Conservation (phyloP, 1,140 invertebrate species). For the Scaptomyza pallida region DNA sequence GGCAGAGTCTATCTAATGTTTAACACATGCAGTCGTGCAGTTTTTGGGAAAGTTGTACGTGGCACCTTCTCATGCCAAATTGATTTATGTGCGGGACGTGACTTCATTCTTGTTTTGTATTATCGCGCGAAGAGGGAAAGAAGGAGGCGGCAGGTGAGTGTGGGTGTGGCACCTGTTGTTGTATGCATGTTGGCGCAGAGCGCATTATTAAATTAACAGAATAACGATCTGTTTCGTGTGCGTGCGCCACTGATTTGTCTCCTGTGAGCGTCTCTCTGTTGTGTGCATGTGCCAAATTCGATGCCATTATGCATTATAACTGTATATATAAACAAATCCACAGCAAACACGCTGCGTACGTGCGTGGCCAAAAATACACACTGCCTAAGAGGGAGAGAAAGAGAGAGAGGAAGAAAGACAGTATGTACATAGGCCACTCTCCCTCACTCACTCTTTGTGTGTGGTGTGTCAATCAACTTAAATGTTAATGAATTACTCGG, state of each 20-base stretch:
- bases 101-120: constrained; percentile 58
- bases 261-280: no score
- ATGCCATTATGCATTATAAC: constrained; percentile 76
- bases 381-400: not conserved
- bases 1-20: not conserved
- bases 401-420: not conserved
- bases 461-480: constrained; percentile 79
- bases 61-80: constrained; percentile 69
- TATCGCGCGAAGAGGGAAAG: no score
- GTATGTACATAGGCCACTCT: not conserved
- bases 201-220: constrained; percentile 77
- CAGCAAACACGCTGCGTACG: constrained; percentile 36
- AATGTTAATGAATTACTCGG: constrained; percentile 79
- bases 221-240: constrained; percentile 56
- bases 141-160: no score
- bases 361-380: constrained; percentile 43
- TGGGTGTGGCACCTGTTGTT: constrained; percentile 66
- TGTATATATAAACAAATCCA: constrained; percentile 72
- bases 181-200: constrained; percentile 37
- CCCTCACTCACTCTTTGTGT: constrained; percentile 29
- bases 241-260: constrained; percentile 36
- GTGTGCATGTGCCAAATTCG: constrained; percentile 54
- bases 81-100: constrained; percentile 75
- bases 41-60: constrained; percentile 47
- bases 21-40: constrained; percentile 63